Base-by-base conservation (phyloP, 2,888 invertebrate genomes). In the Melipona bicolor region DNA sequence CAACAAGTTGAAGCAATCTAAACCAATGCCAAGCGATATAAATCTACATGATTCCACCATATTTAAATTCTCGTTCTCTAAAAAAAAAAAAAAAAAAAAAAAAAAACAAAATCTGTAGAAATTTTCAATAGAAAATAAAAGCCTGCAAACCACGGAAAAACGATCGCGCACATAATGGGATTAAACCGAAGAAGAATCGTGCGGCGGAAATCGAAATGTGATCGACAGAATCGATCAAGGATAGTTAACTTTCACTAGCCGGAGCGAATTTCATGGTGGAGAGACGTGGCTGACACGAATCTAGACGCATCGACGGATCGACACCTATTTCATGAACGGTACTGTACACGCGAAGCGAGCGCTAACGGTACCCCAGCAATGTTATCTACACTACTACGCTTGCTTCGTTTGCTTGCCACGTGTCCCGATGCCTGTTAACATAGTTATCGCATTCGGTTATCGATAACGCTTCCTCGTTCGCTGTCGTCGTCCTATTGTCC, bases 321-420 rank as follows among this genome's bases (percentile, higher is more conserved):
- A 75, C 78, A 54, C 62, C 36, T 59, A 61, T 68, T 79, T 79
- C 49, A 62, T 71, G 80, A 80, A 85, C 83, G 76, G 71, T 77
- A 80, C 85, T 77, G 85, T 79, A 83, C 65, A 68, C 56, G 13
- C 9, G 19, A 27, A 56, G 80, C 21, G 17, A 56, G 36, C 49
- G 32, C 79, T 88, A 88, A 88, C 88, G 88, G 88, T 88, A 88
- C 87, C 80, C 87, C 80, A 69, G 64, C 69, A 75, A 81, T 84
- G 80, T 85, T 87, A 88, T 87, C 80, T 77, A 64, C 70, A 77
- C 83, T 79, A 77, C 79, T 27, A 24, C 49, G 52, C 49, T 43
- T 62, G 72, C 49, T 50, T 71, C 65, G 75, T 62, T 67, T 77
- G 68, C 43, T 19, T 75, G 72, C 89, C 81, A 79, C 85, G 85